Base-by-base conservation (phyloP, 2,113 vertebrate genomes). In the Ranitomeya variabilis region DNA sequence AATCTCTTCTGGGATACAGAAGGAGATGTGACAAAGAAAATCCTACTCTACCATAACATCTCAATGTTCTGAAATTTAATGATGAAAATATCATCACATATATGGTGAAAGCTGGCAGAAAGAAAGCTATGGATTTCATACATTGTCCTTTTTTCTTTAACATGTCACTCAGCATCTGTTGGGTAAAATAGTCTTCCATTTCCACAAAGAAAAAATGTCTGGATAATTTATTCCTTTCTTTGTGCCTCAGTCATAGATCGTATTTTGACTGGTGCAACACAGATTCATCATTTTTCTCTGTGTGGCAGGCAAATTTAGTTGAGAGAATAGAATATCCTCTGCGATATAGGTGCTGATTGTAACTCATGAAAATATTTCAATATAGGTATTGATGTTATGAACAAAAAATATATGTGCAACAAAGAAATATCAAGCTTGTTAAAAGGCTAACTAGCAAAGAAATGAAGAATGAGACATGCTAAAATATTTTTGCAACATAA, bases 131-230 rank as follows among this genome's bases (percentile, higher is more conserved):
- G 92, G 93, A 92, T 93, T 90, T 92, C 91, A 93, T 94, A 95
- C 91, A 90, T 95, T 93, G 94, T 90, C 90, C 94, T 92, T 95
- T 91, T 90, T 92, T 94, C 90, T 90, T 94, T 92, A 92, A 97
- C 97, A 96, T 96, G 95, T 96, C 94, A 95, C 85, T 69, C 9
- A 90, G 93, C 94, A 92, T 93, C 90, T 92, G 92, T 92, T 90
- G 90, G 91, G 90, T 91, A 92, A 93, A 92, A 91, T 91, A 91
- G 92, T 92, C 95, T 95, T 94, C 92, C 92, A 93, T 88, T 91
- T 94, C 94, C 90, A 93, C 94, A 94, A 92, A 89, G 37, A 90
- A 92, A 91, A 83, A 93, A 90, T 93, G 92, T 93, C 92, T 92
- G 83, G 80, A 90, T 90, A 91, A 94, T 93, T 93, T 94, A 94